A percentile compares a stretch with the other conserved stretches of the same genome.
Conservation (phyloP, 1,140 invertebrate genomes). For the Anadara kagoshimensis region DNA sequence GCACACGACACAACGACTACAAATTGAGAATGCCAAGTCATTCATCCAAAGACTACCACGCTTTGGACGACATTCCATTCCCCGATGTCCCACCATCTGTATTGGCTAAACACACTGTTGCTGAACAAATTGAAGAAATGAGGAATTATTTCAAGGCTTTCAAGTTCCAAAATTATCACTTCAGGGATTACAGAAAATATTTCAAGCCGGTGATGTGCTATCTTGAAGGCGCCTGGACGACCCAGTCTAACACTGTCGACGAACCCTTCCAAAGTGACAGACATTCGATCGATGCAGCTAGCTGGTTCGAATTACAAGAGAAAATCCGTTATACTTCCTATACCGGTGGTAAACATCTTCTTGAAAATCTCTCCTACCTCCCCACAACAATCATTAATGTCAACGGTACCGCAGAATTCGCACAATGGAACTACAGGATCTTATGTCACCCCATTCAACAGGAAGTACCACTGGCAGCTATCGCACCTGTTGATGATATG, state of each 20-base stretch:
- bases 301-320: slow-evolving; percentile 50
- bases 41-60: slow-evolving; percentile 31
- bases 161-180: slow-evolving; percentile 38
- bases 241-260: slow-evolving; percentile 22
- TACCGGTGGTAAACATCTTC: slow-evolving; percentile 52
- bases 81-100: slow-evolving; percentile 58
- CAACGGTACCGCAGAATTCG: slow-evolving; percentile 42
- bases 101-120: slow-evolving; percentile 36
- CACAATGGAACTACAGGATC: slow-evolving; percentile 68
- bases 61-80: slow-evolving; percentile 55
- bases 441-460: slow-evolving; percentile 60
- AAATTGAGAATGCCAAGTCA: slow-evolving; percentile 47
- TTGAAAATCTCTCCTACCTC: slow-evolving; percentile 56
- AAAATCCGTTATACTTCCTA: slow-evolving; percentile 55
- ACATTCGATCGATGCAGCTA: slow-evolving; percentile 50
- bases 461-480: slow-evolving; percentile 35
- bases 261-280: slow-evolving; percentile 56
- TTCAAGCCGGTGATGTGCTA: slow-evolving; percentile 62
- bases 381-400: slow-evolving; percentile 49
- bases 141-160: slow-evolving; percentile 60
- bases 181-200: slow-evolving; percentile 55
- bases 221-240: slow-evolving; percentile 54
- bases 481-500: slow-evolving; percentile 57
- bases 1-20: slow-evolving; percentile 60
- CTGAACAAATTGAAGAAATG: slow-evolving; percentile 57